Conservation (phyloP, 2,797 vertebrate species). For the Antennarius maculatus region DNA sequence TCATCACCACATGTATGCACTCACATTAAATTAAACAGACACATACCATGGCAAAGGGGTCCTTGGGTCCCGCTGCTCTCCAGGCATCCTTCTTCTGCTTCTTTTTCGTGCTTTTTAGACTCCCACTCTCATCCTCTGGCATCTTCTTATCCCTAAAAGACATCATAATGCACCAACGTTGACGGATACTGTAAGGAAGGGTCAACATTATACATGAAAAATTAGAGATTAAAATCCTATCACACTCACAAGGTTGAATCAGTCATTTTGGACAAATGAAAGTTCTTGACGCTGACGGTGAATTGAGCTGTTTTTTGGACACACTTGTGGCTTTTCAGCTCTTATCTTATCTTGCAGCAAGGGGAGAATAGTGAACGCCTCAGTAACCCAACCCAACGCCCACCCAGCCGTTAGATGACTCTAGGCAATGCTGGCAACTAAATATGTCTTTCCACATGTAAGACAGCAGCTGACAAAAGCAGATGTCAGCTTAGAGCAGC, state of each 20-base stretch:
- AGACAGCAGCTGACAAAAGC: conserved; percentile 20
- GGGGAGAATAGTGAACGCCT: conserved; percentile 61
- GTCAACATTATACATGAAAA: background rate
- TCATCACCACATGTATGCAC: background rate
- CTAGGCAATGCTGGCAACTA: conserved; percentile 38
- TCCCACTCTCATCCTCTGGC: conserved; percentile 75
- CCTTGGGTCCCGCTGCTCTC: conserved; percentile 79
- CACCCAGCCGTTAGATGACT: conserved; percentile 68
- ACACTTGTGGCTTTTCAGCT: conserved; percentile 50
- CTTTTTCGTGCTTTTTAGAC: conserved; percentile 87
- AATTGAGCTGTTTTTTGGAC: conserved; percentile 35
- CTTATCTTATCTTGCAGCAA: conserved; percentile 73
- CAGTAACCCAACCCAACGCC: conserved; percentile 56
- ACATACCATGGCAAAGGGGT: conserved; percentile 85
- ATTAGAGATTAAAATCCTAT: background rate
- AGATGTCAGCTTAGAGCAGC: conserved; percentile 33
- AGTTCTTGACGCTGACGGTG: conserved; percentile 23
- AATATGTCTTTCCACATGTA: conserved; percentile 43
- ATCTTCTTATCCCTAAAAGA: conserved; percentile 79
- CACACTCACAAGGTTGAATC: conserved; percentile 58
- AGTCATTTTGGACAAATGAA: conserved; percentile 43
- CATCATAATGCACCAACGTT: conserved; percentile 25
- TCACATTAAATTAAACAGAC: conserved; percentile 6
- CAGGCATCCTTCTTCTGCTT: conserved; percentile 87
- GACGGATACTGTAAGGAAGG: background rate